Base-by-base conservation (phyloP, 2,888 invertebrate species). In the Heliothis peltigera region DNA sequence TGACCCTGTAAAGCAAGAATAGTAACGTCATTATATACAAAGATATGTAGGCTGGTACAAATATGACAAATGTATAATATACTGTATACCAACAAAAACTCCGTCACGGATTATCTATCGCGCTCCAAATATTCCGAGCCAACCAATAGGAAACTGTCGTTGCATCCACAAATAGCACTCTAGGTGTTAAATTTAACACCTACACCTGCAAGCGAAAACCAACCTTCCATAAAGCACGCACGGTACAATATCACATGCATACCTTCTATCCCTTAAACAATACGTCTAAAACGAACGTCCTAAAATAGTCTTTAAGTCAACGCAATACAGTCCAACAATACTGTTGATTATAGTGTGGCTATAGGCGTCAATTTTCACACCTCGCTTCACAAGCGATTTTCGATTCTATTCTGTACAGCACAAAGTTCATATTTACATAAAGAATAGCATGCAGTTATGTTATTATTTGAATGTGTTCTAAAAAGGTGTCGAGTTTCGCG, bases 351-450 rank as follows among this genome's bases (percentile, higher is more conserved):
- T 77, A 75, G 77, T 85, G 85, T 75, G 78, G 78, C 81, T 86
- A 90, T 83, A 93, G 92, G 94, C 93, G 94, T 94, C 87, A 94
- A 91, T 92, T 94, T 94, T 94, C 94, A 94, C 94, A 94, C 94
- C 94, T 94, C 56, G 17, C 17, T 0, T 1, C 5, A 1, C 77
- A 81, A 52, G 22, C 3, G 0, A 89, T 70, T 79, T 47, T 80
- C 17, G 62, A 75, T 86, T 68, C 55, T 92, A 78, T 61, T 0
- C 0, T 0, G 0, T 0, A 0, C 0, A 0, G 2, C 0, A 0
- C 64, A 89, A 35, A 71, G 78, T 78, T 4, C 2, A 77, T 28
- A 74, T 80, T 85, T 0, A 15, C 7, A 48, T 78, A 53, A 2
- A n/a, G 1, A n/a, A 18, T 15, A 6, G 4, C 1, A 21, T 75